Evolutionary conservation across 2,888 invertebrate genomes (phyloP), one percentile per base, ranked within the genome.

Genomic region (Cordilura impudica): DNA sequence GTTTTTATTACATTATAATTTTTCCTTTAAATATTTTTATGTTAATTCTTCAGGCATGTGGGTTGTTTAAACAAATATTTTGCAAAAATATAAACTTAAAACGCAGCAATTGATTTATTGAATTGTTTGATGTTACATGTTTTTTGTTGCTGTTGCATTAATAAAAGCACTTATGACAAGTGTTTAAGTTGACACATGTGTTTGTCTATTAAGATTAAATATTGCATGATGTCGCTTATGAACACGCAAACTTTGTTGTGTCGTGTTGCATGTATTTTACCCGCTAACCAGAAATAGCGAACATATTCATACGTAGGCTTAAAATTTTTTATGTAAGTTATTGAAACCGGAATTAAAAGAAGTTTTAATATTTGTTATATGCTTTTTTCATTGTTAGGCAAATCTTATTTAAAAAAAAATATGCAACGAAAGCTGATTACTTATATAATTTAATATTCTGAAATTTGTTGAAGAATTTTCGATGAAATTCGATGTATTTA

Each of bases 61-160:
- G 78, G 78, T 65, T 69, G 73, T 31, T 10, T 4, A 12, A 8
- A 29, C 29, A 12, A 35, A 35, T 35, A 35, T 35, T 35, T 35
- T 35, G 7, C 16, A 53, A 5, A 21, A 35, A n/a, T 1, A 6
- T 23, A 47, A 5, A n/a, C 18, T 16, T 16, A 58, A 69, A 70
- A 67, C 65, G 63, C 65, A 69, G 65, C 78, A 73, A 78, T 78
- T 78, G 69, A 73, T 78, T 73, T 78, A 78, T 78, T 78, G 78
- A 73, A 69, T 65, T 45, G 53, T 73, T 78, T 61, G 56, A 19
- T 54, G 26, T 26, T 2, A 3, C 14, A 49, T 14, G 26, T 19
- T 23, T 54, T 71, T 61, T 16, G 56, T 43, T 65, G 73, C 66
- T 77, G 71, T 77, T 77, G 63, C 58, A 78, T 72, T 73, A 73